phyloP scores from a whole-genome alignment of 2,888 invertebrate genomes.

The Clusia tigrina region DNA sequence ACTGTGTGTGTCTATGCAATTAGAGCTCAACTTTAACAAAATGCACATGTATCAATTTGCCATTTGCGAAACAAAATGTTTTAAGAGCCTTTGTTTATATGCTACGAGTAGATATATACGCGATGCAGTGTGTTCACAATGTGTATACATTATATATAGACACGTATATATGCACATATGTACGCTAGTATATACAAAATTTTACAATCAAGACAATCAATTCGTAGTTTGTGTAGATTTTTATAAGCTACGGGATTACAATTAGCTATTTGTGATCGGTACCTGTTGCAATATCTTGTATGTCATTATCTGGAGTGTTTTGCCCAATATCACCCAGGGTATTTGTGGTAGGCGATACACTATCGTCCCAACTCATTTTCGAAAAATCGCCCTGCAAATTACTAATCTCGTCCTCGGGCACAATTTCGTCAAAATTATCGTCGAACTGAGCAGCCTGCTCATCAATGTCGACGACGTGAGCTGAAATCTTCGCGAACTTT shows the following conservation, averaged over 20 bases:
- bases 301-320: slow-evolving; percentile 61
- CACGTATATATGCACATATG: slow-evolving; percentile 27
- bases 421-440: slow-evolving; percentile 55
- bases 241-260: not conserved
- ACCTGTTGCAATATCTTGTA: slow-evolving; percentile 63
- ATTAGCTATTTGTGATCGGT: slow-evolving; percentile 28
- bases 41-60: slow-evolving; percentile 28
- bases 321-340: slow-evolving; percentile 61
- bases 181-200: not conserved
- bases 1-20: slow-evolving; percentile 54
- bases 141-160: slow-evolving; percentile 8
- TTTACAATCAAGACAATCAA: too few relatives aligned
- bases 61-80: not conserved
- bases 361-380: slow-evolving; percentile 65
- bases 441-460: slow-evolving; percentile 52
- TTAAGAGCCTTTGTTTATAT: too few relatives aligned
- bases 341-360: slow-evolving; percentile 61
- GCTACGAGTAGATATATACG: too few relatives aligned
- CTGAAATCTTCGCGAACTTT: slow-evolving; percentile 61
- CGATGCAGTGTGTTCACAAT: not conserved
- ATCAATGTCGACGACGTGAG: slow-evolving; percentile 48
- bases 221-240: not conserved
- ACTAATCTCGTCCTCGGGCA: slow-evolving; percentile 62
- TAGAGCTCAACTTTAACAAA: slow-evolving; percentile 61
- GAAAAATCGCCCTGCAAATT: slow-evolving; percentile 63